phyloP scores from a whole-genome alignment of 1,140 invertebrate genomes.

The Ganaspis sp. region DNA sequence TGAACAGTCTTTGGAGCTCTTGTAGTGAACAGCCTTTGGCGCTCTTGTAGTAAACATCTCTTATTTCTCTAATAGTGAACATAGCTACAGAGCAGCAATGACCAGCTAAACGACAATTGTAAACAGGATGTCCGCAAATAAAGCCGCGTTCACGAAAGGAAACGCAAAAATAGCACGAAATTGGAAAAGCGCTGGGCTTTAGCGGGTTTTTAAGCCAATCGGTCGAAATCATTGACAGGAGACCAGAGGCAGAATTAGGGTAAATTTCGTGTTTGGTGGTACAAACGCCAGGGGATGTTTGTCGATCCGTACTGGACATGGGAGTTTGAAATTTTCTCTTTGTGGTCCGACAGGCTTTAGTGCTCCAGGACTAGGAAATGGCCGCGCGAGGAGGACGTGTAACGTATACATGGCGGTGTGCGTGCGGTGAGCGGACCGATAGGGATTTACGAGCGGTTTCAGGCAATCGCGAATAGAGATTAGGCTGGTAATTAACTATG shows the following conservation, averaged over 20 bases:
- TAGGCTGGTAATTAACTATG: slow-evolving; percentile 77
- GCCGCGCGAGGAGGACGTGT: slow-evolving; percentile 17
- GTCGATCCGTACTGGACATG: slow-evolving; percentile 2
- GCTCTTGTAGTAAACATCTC: no score
- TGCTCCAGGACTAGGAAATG: neutral
- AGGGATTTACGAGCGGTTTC: slow-evolving; percentile 77
- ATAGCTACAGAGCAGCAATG: no score
- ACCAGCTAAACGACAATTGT: no score
- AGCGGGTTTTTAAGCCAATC: no score
- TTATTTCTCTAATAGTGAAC: no score
- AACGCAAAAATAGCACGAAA: no score
- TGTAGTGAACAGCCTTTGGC: no score
- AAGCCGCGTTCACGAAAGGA: no score
- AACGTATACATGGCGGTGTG: slow-evolving; percentile 44
- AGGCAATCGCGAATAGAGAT: slow-evolving; percentile 77
- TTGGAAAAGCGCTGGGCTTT: no score
- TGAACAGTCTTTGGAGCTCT: no score
- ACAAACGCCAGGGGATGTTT: slow-evolving; percentile 13
- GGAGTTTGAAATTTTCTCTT: slow-evolving; percentile 26
- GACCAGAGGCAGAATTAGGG: neutral
- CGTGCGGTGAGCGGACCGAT: slow-evolving; percentile 69
- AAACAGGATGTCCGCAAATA: no score
- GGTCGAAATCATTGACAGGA: no score
- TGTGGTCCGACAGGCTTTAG: slow-evolving; percentile 14
- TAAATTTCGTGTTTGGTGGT: slow-evolving; percentile 7